A percentile compares a stretch with the other conserved stretches of the same genome.
Evolutionary conservation across 2,113 vertebrate genomes (phyloP).

Genomic region (Ranitomeya variabilis): DNA sequence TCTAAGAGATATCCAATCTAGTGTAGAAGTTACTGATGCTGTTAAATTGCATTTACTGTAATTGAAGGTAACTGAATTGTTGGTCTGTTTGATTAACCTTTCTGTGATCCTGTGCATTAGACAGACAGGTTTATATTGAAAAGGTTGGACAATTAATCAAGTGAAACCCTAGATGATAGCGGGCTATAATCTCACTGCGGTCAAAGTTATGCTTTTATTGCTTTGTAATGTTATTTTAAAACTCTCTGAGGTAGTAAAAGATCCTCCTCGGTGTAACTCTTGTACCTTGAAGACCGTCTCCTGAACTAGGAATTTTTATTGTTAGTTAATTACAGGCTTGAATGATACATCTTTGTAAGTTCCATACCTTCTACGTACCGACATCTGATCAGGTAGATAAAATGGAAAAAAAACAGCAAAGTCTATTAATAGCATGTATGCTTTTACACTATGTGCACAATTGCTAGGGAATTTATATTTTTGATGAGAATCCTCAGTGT

Average conservation of each 20-base stretch:
- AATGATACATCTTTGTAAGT: neutral
- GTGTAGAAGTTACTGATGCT: neutral
- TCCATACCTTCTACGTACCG: neutral
- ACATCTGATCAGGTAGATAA: neutral
- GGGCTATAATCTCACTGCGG: slow-evolving; percentile 7
- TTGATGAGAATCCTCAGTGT: no score
- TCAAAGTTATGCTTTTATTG: slow-evolving; percentile 23
- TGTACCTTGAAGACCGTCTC: neutral
- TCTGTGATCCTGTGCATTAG: neutral
- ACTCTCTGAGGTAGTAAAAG: neutral
- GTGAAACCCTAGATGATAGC: neutral
- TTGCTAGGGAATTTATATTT: neutral
- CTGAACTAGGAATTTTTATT: neutral
- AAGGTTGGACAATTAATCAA: neutral
- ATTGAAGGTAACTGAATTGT: neutral
- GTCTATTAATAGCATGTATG: neutral
- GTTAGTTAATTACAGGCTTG: neutral
- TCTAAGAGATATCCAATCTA: neutral
- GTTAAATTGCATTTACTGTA: neutral
- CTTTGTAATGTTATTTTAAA: slow-evolving; percentile 11
- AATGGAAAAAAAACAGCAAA: neutral
- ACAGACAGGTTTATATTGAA: neutral
- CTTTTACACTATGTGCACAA: neutral
- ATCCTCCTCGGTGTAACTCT: neutral
- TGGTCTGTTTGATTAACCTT: neutral